Evolutionary conservation across 2,888 invertebrate genomes (phyloP), one percentile per base, ranked within the genome.

Genomic region (Nematopogon swammerdamellus): DNA sequence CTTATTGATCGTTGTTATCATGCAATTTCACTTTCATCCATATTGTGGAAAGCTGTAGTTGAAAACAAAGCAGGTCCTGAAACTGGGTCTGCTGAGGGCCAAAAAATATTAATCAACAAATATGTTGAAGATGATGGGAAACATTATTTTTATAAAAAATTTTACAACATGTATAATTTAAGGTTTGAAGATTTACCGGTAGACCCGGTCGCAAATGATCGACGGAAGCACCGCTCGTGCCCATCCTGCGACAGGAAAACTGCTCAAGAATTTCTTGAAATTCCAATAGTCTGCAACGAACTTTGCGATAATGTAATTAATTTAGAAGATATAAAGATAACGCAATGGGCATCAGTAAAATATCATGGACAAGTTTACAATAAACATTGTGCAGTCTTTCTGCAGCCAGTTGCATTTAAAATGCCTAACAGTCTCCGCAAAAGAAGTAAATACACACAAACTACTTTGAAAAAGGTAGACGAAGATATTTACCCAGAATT

Each of bases 1-100:
- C 50, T 70, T 19, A 63, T 67, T 0, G 72, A 76, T 56, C 70
- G 73, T 42, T 81, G 81, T 60, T 71, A 72, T 51, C 70, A 76
- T 52, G 47, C 46, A 4, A 61, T 66, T 6, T 61, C 63, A 17
- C 55, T 79, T 8, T 58, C 58, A 44, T 62, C 60, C 18, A 60
- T 72, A 62, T 70, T 77, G 17, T 6, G 20, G 16, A 49, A 45
- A n/a, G 20, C 49, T n/a, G 19, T 10, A 1, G 19, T 29, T 30
- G 17, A 19, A 6, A 25, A 48, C 30, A 6, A 20, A 16, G 19
- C 46, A 18, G 17, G 11, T 25, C 10, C 45, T 3, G 11, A 14
- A 14, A 36, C 14, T 14, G 11, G 14, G 8, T 14, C 11, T 14
- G 3, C 36, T 6, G 3, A 42, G 30, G 44, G 4, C 36, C 45